These are phyloP conservation scores for Xestobium rufovillosum DNA, from an alignment of 2,888 invertebrate genomes.

Conservation along the genomic window DNA sequence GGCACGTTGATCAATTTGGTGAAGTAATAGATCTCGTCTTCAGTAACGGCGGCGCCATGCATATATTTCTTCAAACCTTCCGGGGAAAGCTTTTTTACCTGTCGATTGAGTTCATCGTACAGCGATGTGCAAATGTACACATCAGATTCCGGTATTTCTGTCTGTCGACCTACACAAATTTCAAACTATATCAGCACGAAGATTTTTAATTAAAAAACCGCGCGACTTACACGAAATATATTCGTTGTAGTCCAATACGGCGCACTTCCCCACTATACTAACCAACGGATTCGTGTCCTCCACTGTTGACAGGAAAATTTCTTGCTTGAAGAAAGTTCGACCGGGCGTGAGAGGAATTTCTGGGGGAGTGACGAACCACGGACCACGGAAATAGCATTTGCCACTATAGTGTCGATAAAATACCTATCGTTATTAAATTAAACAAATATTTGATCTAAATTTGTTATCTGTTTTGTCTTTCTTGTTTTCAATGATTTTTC, in stretches of 20 bases:
- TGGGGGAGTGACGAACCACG: constrained; percentile 82
- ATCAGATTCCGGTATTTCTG: constrained; percentile 88
- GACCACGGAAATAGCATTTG: constrained; percentile 87
- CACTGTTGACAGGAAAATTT: constrained; percentile 82
- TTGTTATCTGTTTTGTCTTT: too few species aligned
- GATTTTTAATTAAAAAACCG: constrained; percentile 8
- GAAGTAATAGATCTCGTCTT: constrained; percentile 87
- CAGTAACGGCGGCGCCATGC: constrained; percentile 75
- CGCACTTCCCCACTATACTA: constrained; percentile 85
- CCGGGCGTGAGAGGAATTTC: constrained; percentile 77
- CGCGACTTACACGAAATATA: constrained; percentile 71
- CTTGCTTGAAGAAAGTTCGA: constrained; percentile 85
- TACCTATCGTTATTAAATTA: constrained; percentile 5
- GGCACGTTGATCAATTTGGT: constrained; percentile 58
- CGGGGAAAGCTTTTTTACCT: constrained; percentile 61
- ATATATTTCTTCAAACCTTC: constrained; percentile 74
- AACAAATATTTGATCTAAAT: not conserved
- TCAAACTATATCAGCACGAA: constrained; percentile 4
- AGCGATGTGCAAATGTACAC: constrained; percentile 88
- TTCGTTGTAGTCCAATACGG: constrained; percentile 83
- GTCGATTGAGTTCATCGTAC: constrained; percentile 80
- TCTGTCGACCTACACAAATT: constrained; percentile 66
- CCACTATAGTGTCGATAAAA: constrained; percentile 61
- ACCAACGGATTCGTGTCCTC: constrained; percentile 88
- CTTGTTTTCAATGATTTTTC: too few species aligned